A percentile compares a stretch with the other conserved stretches of the same genome.
These are phyloP conservation scores for Mus musculus DNA, from an alignment of 2,113 vertebrate genomes.

Conservation along the genomic window DNA sequence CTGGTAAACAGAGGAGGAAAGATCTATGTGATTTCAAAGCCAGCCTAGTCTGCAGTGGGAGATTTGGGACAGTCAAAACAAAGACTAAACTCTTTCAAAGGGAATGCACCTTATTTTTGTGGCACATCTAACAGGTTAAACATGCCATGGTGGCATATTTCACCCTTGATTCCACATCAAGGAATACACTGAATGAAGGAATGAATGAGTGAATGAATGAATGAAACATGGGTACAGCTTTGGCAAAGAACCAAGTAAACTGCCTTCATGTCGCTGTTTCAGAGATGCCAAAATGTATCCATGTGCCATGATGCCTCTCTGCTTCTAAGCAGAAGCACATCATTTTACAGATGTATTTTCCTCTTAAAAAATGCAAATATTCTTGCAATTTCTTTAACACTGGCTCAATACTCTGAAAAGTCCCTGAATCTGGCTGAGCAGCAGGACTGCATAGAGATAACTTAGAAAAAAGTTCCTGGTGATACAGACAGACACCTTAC, in stretches of 20 bases:
- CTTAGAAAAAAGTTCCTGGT: background rate
- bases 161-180: background rate
- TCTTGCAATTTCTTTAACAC: background rate
- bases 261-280: background rate
- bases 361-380: conserved; percentile 50
- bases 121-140: background rate
- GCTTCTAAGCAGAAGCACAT: background rate
- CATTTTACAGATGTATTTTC: conserved; percentile 2
- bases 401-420: background rate
- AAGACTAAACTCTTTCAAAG: background rate
- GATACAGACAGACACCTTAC: background rate
- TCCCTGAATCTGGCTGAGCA: background rate
- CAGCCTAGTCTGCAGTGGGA: background rate
- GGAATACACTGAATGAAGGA: background rate
- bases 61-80: background rate
- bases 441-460: background rate
- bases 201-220: background rate
- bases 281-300: background rate
- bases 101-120: background rate
- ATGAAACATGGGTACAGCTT: background rate
- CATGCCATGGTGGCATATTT: background rate
- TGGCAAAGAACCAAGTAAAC: background rate
- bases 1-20: background rate
- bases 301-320: background rate
- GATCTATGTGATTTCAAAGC: too few species aligned